Evolutionary conservation across 2,797 vertebrate species (phyloP).

Genomic region (Prionace glauca): DNA sequence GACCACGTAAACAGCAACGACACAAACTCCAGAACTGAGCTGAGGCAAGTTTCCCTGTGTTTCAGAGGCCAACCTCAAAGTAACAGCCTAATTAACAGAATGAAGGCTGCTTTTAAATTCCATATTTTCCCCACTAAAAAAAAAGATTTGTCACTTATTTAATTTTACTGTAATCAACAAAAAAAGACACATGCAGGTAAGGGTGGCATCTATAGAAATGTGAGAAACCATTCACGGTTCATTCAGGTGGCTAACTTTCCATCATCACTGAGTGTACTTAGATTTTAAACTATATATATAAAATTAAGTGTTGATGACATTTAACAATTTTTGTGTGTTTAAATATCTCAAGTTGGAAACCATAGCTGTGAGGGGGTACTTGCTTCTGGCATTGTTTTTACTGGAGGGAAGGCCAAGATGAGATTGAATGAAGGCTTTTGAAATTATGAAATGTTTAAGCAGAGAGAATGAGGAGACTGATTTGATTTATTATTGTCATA

Average conservation of each 20-base stretch:
- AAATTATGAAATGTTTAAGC: not conserved
- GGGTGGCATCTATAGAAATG: not conserved
- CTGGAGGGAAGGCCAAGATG: not conserved
- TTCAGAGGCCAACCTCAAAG: not conserved
- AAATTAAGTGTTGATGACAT: not conserved
- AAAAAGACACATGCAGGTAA: not conserved
- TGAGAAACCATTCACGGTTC: not conserved
- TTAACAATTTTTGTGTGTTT: not conserved
- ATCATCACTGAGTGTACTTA: not conserved
- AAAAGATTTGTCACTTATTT: too few species aligned
- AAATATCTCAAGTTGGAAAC: too few species aligned
- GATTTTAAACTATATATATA: not conserved
- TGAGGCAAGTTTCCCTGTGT: not conserved
- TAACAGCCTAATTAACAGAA: not conserved
- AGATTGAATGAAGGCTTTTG: not conserved
- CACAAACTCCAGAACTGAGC: not conserved
- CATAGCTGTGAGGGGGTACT: too few species aligned
- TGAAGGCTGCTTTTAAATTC: not conserved
- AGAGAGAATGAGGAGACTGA: not conserved
- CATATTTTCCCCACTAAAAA: not conserved
- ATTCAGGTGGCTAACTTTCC: not conserved
- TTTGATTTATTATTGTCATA: too few species aligned
- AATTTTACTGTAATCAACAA: not conserved
- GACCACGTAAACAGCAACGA: not conserved
- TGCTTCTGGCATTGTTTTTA: too few species aligned